Percentiles rank a stretch among this genome's conserved stretches.
Conservation (phyloP, 2,797 vertebrate genomes). For the Ficedula albicollis region DNA sequence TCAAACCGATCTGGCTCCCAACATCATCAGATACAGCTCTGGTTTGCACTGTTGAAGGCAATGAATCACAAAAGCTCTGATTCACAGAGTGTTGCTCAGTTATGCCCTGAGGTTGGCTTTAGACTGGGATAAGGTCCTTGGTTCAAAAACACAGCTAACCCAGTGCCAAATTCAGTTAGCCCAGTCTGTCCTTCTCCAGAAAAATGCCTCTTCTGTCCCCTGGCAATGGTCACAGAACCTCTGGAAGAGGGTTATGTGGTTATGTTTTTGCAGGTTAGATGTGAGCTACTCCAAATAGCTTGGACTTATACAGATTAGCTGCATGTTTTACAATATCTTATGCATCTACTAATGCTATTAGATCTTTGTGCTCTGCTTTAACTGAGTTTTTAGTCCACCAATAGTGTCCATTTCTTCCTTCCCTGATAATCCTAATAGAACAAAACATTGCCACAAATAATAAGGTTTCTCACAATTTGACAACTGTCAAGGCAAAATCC, state of each 20-base stretch:
- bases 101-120: not conserved
- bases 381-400: not conserved
- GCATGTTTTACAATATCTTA: not conserved
- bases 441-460: not conserved
- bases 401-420: not conserved
- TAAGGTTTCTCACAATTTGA: not conserved
- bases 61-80: slow-evolving; percentile 6
- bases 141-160: not conserved
- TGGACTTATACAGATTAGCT: not conserved
- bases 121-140: not conserved
- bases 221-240: not conserved
- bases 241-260: not conserved
- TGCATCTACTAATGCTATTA: not conserved
- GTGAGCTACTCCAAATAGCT: not conserved
- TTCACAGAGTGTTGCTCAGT: not conserved
- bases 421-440: not conserved
- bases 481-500: not conserved
- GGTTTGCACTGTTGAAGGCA: not conserved
- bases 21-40: not conserved
- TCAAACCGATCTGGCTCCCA: not conserved
- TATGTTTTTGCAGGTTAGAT: not conserved
- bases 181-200: not conserved
- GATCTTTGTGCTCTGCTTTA: not conserved
- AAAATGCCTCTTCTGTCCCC: not conserved
- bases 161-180: not conserved